Evolutionary conservation across 2,888 invertebrate genomes (phyloP).

Genomic region (Aelia acuminata): DNA sequence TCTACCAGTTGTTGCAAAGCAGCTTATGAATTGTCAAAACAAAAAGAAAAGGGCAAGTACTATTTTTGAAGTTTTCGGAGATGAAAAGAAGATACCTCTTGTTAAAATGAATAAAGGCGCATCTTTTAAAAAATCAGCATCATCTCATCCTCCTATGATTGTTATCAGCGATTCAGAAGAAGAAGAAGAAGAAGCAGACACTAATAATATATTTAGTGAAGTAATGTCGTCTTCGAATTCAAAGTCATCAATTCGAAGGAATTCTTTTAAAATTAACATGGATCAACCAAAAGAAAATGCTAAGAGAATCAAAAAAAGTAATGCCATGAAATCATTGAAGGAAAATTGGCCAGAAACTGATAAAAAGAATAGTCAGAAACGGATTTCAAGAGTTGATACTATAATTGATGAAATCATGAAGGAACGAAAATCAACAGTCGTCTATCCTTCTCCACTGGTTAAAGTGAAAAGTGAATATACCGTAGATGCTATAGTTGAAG

Average conservation of each 20-base stretch:
- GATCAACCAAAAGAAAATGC: background rate
- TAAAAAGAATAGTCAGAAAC: slow-evolving; percentile 19
- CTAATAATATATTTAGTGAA: background rate
- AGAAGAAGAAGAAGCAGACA: background rate
- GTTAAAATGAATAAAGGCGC: background rate
- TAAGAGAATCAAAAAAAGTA: background rate
- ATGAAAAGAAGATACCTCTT: background rate
- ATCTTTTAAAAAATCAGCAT: background rate
- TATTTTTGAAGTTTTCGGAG: background rate
- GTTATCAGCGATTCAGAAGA: slow-evolving; percentile 16
- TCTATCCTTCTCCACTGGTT: background rate
- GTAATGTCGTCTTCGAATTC: background rate
- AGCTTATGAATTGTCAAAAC: background rate
- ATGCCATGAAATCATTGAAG: background rate
- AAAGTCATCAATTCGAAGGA: background rate
- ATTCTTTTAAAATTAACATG: background rate
- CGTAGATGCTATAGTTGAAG: background rate
- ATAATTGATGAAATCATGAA: slow-evolving; percentile 32
- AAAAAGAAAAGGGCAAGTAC: background rate
- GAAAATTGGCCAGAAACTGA: slow-evolving; percentile 8
- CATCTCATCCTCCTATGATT: slow-evolving; percentile 16
- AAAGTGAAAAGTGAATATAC: slow-evolving; percentile 5
- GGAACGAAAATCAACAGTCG: background rate
- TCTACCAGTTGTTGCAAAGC: background rate
- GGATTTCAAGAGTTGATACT: slow-evolving; percentile 9